Evolutionary conservation across 2,888 invertebrate species (phyloP).

Genomic region (Teleiodes luculella): DNA sequence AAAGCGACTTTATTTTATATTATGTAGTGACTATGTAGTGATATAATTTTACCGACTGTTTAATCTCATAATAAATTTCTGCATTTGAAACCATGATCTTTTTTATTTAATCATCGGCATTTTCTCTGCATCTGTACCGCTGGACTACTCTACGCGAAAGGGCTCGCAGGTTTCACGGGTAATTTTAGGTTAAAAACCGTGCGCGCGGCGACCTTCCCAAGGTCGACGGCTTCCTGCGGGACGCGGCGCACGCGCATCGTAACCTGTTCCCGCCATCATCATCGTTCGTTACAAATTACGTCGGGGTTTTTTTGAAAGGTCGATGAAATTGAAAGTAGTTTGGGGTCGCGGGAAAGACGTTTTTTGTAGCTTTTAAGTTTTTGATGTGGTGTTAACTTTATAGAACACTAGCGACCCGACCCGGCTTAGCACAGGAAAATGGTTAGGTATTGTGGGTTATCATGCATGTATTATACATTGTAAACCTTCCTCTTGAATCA

Average conservation of each 20-base stretch:
- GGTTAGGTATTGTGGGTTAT: no score
- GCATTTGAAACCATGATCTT: no score
- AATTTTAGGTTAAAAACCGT: conserved; percentile 52
- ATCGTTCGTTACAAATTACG: neutral
- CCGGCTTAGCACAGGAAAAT: no score
- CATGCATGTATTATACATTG: no score
- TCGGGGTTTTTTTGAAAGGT: neutral
- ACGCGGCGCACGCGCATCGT: neutral
- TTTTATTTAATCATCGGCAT: no score
- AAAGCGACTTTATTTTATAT: no score
- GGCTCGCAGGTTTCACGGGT: conserved; percentile 41
- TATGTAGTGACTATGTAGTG: no score
- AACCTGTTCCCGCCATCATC: neutral
- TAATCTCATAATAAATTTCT: no score
- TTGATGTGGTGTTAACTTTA: no score
- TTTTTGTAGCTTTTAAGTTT: neutral
- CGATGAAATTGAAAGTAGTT: neutral
- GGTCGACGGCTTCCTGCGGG: conserved; percentile 33
- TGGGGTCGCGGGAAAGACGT: neutral
- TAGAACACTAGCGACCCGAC: no score
- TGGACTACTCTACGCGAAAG: conserved; percentile 35
- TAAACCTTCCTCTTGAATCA: no score
- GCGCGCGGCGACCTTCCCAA: conserved; percentile 44
- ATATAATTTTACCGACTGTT: no score
- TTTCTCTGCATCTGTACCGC: neutral